A percentile compares a stretch with the other conserved stretches of the same genome.
These are phyloP conservation scores for Mustela nigripes DNA, from an alignment of 2,113 vertebrate genomes.

Conservation along the genomic window DNA sequence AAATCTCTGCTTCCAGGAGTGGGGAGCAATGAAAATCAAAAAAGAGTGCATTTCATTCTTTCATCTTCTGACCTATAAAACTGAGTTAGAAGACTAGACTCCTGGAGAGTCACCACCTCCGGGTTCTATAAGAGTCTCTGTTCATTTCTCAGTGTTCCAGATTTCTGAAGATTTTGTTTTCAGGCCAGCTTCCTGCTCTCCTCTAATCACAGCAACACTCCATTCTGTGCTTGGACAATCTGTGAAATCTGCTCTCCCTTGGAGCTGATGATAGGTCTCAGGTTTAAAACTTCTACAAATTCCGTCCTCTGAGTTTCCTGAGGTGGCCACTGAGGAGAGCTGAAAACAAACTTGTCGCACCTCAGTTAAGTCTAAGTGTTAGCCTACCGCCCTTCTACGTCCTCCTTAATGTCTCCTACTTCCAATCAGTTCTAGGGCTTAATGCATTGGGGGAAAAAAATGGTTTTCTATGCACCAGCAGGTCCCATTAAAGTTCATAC, in stretches of 20 bases:
- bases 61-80: slow-evolving; percentile 73
- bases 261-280: not conserved
- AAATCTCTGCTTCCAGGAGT: slow-evolving; percentile 41
- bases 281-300: not conserved
- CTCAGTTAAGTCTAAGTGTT: not conserved
- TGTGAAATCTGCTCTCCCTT: not conserved
- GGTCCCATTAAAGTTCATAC: slow-evolving; percentile 64
- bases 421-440: not conserved
- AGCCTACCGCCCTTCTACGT: not conserved
- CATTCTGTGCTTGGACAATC: not conserved
- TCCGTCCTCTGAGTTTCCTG: not conserved
- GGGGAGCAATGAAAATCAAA: slow-evolving; percentile 25
- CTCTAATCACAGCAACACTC: not conserved
- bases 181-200: not conserved
- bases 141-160: slow-evolving; percentile 14
- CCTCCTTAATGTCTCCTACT: not conserved
- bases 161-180: not conserved
- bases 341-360: not conserved
- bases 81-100: slow-evolving; percentile 30
- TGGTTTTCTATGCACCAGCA: not conserved
- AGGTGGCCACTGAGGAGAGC: not conserved
- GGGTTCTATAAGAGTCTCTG: not conserved
- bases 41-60: slow-evolving; percentile 60
- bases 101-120: not conserved
- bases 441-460: not conserved